phyloP scores from a whole-genome alignment of 2,113 vertebrate species.

The Mystacornis crossleyi region DNA sequence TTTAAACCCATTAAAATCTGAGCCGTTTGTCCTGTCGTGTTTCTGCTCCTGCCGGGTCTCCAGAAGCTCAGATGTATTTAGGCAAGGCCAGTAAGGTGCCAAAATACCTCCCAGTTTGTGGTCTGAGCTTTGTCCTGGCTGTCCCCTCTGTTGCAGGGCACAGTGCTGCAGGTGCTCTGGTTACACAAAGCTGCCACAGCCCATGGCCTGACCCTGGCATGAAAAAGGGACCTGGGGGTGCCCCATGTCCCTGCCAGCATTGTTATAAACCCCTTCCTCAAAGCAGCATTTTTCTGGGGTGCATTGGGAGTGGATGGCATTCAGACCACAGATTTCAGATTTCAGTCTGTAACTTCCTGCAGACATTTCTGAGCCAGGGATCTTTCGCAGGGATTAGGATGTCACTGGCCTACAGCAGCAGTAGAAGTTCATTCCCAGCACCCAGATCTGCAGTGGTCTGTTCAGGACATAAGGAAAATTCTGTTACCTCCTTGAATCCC shows the following conservation, averaged over 20 bases:
- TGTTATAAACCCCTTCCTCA: neutral
- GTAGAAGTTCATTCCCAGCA: neutral
- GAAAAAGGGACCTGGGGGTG: neutral
- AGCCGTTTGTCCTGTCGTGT: neutral
- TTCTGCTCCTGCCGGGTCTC: neutral
- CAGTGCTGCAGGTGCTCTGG: neutral
- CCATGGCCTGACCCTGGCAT: fast-evolving
- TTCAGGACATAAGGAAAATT: neutral
- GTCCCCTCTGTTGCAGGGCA: neutral
- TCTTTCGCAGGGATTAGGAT: fast-evolving
- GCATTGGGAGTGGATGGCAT: fast-evolving
- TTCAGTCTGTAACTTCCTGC: neutral
- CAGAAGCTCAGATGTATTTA: neutral
- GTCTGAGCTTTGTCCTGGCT: neutral
- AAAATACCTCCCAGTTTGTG: neutral
- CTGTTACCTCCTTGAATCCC: neutral
- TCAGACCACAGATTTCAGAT: neutral
- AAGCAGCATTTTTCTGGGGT: neutral
- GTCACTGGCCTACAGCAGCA: neutral
- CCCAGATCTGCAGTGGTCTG: neutral
- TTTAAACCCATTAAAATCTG: neutral
- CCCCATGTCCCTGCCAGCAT: fast-evolving
- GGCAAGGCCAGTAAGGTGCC: neutral
- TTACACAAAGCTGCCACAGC: neutral
- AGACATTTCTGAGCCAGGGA: neutral